Evolutionary conservation across 2,797 vertebrate genomes (phyloP), one percentile per base, ranked within the genome.

Genomic region (Pyrocephalus nanus): DNA sequence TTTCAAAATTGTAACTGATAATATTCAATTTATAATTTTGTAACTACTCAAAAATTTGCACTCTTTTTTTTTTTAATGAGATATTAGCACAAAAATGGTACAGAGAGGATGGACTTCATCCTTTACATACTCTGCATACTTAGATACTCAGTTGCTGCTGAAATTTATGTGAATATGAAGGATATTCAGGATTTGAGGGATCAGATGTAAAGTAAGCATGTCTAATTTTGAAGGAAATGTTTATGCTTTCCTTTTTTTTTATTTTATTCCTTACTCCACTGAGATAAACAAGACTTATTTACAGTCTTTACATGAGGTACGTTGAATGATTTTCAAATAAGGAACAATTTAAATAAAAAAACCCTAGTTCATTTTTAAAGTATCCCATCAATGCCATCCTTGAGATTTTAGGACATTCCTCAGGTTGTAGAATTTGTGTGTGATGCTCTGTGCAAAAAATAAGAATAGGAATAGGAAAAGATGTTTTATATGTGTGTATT

Each of bases 81-180:
- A 2, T 0, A 25, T 23, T 2, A 66, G 3, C 4, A 48, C 6
- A 75, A 27, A 87, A 42, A 43, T 27, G 5, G 1, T 10, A n/a
- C 19, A 55, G 17, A 61, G 9, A 47, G 5, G 15, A 40, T 19
- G 10, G 30, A 34, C 34, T 47, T 51, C 57, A 54, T 34, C 30
- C 3, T 85, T 70, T 34, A 61, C 18, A 17, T 66, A 50, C 4
- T 32, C 25, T 60, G 5, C 22, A 32, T 47, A 40, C 7, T 51
- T 34, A 40, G 12, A 32, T 42, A 40, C 7, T 51, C 40, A 40
- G 12, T 2, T 82, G 5, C 21, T 90, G 60, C 22, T 62, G 55
- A 65, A 76, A 66, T 64, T 13, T 6, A 10, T 27, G 6, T 62
- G 25, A 18, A 17, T 74, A 29, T 66, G 36, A 92, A 88, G 12